Base-by-base conservation (phyloP, 2,797 vertebrate species). In the Scleropages formosus region DNA sequence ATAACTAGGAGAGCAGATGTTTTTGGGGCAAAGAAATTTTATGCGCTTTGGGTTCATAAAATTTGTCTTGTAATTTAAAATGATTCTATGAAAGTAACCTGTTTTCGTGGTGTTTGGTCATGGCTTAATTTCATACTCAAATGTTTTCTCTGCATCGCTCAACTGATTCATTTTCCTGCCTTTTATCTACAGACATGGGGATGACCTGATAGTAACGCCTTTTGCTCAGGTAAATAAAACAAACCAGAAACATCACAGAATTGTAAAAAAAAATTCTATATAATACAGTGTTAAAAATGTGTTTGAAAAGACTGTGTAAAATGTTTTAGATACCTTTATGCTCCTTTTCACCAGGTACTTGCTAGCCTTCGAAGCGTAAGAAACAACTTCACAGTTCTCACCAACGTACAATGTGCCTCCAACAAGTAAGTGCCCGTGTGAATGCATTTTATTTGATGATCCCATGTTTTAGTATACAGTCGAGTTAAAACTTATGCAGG, bases 181-280 rank as follows among this genome's bases (percentile, higher is more conserved):
- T 78, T 62, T 72, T 24, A 15, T 76, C 80, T 79, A 8, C 85
- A 99, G 97, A 90, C 97, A 99, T n/a, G 97, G 97, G 18, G 97
- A 98, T 80, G 97, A 99, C 94, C 87, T 99, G 91, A 99, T 99
- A 16, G 97, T 99, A 78, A 99, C 97, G 7, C 97, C 97, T 47
- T 99, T 99, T 76, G 97, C 97, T 84, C 97, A 99, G 96, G 97
- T 98, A 90, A 82, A 87, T 86, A 76, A 69, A 31, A 20, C 20
- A 27, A 65, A 66, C 12, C 49, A 27, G 11, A 31, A 6, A 2
- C 6, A 39, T 39, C 39, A 31, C 6, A 39, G 31, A 2, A 2
- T 39, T 39, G 39, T 39, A 31, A 39, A 39, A 39, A 39, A 39
- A 39, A 39, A 31, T 31, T 39, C 39, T 39, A 6, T 56, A 7